Evolutionary conservation across 2,888 invertebrate genomes (phyloP).

Genomic region (Axea sp.): DNA sequence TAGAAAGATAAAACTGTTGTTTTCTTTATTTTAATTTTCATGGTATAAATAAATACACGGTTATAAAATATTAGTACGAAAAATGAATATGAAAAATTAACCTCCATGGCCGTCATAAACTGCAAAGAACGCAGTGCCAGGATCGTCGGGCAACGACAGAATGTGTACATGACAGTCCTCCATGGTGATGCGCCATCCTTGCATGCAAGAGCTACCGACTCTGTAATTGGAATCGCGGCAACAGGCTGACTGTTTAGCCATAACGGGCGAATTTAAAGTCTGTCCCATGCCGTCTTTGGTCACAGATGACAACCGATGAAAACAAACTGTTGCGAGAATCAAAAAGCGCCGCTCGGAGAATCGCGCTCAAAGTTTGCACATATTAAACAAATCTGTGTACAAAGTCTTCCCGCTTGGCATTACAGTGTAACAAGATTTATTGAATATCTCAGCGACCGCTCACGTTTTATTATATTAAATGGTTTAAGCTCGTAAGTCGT

Average conservation of each 20-base stretch:
- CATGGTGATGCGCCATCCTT: conserved; percentile 99
- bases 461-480: conserved; percentile 35
- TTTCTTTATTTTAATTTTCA: too few relatives aligned
- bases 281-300: conserved; percentile 89
- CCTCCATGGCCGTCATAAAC: conserved; percentile 98
- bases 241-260: conserved; percentile 90
- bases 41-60: too few relatives aligned
- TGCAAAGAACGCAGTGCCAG: conserved; percentile 95
- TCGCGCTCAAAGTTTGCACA: conserved; percentile 19
- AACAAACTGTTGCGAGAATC: background rate
- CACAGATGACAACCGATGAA: background rate
- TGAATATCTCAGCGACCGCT: background rate
- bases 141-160: conserved; percentile 94
- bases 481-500: conserved; percentile 13
- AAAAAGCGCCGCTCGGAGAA: background rate
- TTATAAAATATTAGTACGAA: too few relatives aligned
- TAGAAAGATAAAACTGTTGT: too few relatives aligned
- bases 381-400: conserved; percentile 6
- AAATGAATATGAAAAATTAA: too few relatives aligned
- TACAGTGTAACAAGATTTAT: conserved; percentile 37
- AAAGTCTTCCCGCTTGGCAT: conserved; percentile 35
- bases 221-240: conserved; percentile 86
- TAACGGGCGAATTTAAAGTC: conserved; percentile 97
- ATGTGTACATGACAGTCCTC: conserved; percentile 99
- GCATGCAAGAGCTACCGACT: conserved; percentile 99